Evolutionary conservation across 1,140 invertebrate species (phyloP).

Genomic region (Neodiprion lecontei): DNA sequence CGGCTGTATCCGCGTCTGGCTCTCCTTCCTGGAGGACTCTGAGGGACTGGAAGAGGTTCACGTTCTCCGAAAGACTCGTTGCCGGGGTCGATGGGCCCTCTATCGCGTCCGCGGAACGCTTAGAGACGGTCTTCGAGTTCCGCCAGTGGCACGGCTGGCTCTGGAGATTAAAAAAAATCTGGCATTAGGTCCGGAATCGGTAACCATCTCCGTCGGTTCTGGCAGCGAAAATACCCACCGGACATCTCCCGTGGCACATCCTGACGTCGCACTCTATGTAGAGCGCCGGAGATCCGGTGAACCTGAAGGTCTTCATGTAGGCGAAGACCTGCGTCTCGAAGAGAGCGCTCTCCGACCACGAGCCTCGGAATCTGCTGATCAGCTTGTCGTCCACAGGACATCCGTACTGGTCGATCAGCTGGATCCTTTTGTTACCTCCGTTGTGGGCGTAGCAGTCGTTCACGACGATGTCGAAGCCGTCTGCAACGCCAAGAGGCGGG

Average conservation of each 20-base stretch:
- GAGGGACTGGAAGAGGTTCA: conserved; percentile 87
- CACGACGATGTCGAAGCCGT: conserved; percentile 95
- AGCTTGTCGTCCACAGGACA: conserved; percentile 93
- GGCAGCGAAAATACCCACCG: conserved; percentile 68
- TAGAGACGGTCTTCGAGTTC: conserved; percentile 80
- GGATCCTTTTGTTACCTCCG: conserved; percentile 88
- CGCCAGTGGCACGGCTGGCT: conserved; percentile 93
- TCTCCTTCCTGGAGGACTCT: conserved; percentile 87
- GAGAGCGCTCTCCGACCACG: conserved; percentile 89
- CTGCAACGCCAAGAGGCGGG: conserved; percentile 60
- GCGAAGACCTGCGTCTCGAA: conserved; percentile 93
- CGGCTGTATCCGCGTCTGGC: conserved; percentile 67
- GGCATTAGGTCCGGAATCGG: conserved; percentile 5
- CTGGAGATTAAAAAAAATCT: conserved; percentile 59
- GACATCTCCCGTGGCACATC: conserved; percentile 94
- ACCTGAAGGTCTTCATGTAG: conserved; percentile 94
- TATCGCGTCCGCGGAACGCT: conserved; percentile 66
- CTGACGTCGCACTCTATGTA: conserved; percentile 95
- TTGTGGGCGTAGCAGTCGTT: conserved; percentile 96
- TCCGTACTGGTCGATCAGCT: conserved; percentile 92
- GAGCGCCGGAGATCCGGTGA: conserved; percentile 90
- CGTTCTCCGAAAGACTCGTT: conserved; percentile 78
- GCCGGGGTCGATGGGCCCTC: conserved; percentile 52
- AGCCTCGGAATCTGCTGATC: conserved; percentile 89
- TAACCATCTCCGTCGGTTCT: conserved; percentile 3